Evolutionary conservation across 2,113 vertebrate genomes (phyloP).

Genomic region (Pelecanoides urinatrix): DNA sequence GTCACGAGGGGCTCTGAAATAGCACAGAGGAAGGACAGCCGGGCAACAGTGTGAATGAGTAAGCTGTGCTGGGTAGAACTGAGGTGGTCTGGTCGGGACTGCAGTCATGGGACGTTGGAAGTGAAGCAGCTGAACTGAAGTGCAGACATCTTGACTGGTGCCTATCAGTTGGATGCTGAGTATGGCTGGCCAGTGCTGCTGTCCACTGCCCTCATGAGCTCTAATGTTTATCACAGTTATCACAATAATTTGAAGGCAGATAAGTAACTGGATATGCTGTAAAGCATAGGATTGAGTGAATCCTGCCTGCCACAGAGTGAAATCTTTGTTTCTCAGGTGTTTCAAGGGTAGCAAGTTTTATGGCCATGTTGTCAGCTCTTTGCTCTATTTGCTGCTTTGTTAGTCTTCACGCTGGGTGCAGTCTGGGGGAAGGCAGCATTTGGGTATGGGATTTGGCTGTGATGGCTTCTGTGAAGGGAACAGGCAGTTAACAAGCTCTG

Average conservation of each 20-base stretch:
- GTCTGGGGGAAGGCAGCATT: not conserved
- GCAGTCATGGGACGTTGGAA: not conserved
- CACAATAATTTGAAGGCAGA: not conserved
- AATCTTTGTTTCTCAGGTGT: not conserved
- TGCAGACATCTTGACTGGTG: not conserved
- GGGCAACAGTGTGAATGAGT: not conserved
- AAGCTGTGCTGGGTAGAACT: not conserved
- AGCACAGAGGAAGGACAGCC: not conserved
- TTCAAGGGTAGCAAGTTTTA: conserved; percentile 5
- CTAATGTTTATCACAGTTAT: not conserved
- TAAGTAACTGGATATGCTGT: not conserved
- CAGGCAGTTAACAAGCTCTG: not conserved
- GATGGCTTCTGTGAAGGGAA: not conserved
- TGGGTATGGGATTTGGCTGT: not conserved
- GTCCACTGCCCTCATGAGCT: not conserved
- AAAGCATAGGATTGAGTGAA: not conserved
- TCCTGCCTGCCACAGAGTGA: not conserved
- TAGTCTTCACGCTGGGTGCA: not conserved
- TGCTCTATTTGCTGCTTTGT: conserved; percentile 17
- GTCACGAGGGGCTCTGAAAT: not conserved
- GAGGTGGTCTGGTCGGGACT: not conserved
- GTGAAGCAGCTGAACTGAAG: not conserved
- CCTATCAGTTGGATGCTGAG: not conserved
- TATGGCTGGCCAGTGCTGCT: not conserved
- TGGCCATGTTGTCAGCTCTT: not conserved